phyloP scores from a whole-genome alignment of 2,797 vertebrate species.

The Amniataba percoides region DNA sequence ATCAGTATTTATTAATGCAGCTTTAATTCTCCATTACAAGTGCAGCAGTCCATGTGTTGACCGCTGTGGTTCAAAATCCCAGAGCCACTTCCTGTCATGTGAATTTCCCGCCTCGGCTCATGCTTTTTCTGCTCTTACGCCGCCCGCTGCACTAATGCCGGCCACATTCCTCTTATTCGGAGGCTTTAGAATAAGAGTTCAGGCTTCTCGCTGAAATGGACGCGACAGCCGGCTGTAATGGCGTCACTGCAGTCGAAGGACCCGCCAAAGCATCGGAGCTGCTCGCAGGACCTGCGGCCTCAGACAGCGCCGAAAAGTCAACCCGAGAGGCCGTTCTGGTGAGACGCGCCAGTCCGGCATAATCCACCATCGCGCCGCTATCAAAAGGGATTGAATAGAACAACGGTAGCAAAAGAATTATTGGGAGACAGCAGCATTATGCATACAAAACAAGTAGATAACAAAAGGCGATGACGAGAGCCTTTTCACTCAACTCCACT shows the following conservation, averaged over 20 bases:
- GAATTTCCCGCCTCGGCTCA: conserved; percentile 37
- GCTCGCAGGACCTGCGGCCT: conserved; percentile 14
- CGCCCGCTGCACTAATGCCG: no score
- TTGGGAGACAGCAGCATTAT: conserved; percentile 57
- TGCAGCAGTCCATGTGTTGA: neutral
- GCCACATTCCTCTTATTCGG: conserved; percentile 27
- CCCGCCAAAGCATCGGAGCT: conserved; percentile 9
- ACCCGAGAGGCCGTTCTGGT: conserved; percentile 11
- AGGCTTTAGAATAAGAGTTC: conserved; percentile 29
- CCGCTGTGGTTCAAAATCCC: neutral
- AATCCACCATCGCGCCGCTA: conserved; percentile 32
- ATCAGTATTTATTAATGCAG: neutral
- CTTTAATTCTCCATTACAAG: conserved; percentile 12
- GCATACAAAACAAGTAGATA: conserved; percentile 59
- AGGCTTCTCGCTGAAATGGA: conserved; percentile 33
- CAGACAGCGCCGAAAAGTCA: conserved; percentile 4
- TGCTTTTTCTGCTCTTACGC: no score
- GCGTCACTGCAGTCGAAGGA: neutral
- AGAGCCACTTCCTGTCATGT: conserved; percentile 38
- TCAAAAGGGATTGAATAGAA: conserved; percentile 53
- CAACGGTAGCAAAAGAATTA: conserved; percentile 48
- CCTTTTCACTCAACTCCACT: conserved; percentile 51
- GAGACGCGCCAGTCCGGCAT: conserved; percentile 40
- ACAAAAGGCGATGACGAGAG: conserved; percentile 70
- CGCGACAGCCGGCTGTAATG: conserved; percentile 26